phyloP scores from a whole-genome alignment of 2,797 vertebrate species.

The Argya squamiceps region DNA sequence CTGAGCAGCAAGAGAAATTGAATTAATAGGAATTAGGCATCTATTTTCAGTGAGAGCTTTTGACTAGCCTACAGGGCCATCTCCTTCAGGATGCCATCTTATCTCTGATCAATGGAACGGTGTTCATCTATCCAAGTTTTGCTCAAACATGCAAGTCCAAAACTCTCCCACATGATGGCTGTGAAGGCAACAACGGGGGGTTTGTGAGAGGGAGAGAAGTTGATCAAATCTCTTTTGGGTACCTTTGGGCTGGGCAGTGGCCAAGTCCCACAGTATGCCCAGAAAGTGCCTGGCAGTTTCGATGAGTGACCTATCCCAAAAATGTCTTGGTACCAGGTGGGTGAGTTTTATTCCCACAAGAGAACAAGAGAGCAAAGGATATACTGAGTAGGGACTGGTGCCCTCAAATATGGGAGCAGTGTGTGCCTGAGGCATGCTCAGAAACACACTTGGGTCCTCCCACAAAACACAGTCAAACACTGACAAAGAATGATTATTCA shows the following conservation, averaged over 20 bases:
- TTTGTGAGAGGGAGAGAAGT: background rate
- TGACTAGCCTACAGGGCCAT: background rate
- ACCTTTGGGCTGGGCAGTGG: background rate
- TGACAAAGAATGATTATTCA: background rate
- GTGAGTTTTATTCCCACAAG: background rate
- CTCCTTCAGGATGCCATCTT: background rate
- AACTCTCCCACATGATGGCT: accelerated
- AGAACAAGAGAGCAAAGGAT: background rate
- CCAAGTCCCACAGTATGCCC: background rate
- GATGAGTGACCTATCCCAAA: accelerated
- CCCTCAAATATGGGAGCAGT: background rate
- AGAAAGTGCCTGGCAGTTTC: background rate
- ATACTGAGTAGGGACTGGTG: background rate
- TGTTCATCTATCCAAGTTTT: background rate
- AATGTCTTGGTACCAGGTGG: background rate
- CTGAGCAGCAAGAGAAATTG: background rate
- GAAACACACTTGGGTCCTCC: background rate
- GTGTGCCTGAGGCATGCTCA: background rate
- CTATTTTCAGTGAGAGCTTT: background rate
- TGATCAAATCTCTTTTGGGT: background rate
- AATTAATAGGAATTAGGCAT: background rate
- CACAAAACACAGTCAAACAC: background rate
- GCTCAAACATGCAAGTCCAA: background rate
- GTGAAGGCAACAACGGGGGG: background rate
- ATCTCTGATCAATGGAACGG: background rate